phyloP scores from a whole-genome alignment of 2,113 vertebrate species.

The Heptranchias perlo region DNA sequence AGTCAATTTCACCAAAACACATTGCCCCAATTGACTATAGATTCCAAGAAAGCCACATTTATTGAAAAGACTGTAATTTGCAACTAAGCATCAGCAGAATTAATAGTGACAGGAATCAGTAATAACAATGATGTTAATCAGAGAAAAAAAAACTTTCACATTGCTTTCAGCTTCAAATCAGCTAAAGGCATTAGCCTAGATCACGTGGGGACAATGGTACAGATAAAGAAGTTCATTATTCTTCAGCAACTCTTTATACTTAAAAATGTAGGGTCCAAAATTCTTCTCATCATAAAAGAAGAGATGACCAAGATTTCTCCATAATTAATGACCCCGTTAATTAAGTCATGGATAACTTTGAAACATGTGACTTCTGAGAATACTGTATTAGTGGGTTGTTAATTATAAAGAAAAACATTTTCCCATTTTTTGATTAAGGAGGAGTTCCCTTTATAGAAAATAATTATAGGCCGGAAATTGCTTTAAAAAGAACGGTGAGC shows the following conservation, averaged over 20 bases:
- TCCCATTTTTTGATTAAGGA: background rate
- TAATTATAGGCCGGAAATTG: background rate
- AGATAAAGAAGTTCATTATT: background rate
- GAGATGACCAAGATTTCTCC: background rate
- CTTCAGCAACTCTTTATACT: background rate
- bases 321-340: background rate
- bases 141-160: background rate
- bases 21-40: background rate
- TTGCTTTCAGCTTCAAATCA: background rate
- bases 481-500: background rate
- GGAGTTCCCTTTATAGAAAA: background rate
- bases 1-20: background rate
- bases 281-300: background rate
- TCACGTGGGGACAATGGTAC: background rate
- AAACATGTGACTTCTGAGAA: background rate
- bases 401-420: background rate
- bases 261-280: background rate
- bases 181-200: background rate
- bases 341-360: background rate
- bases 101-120: background rate
- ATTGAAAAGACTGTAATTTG: background rate
- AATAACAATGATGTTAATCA: background rate
- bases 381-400: background rate
- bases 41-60: background rate
- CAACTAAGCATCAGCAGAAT: background rate